A percentile compares a stretch with the other conserved stretches of the same genome.
Evolutionary conservation across 1,140 invertebrate genomes (phyloP).

Genomic region (Venturia canescens): DNA sequence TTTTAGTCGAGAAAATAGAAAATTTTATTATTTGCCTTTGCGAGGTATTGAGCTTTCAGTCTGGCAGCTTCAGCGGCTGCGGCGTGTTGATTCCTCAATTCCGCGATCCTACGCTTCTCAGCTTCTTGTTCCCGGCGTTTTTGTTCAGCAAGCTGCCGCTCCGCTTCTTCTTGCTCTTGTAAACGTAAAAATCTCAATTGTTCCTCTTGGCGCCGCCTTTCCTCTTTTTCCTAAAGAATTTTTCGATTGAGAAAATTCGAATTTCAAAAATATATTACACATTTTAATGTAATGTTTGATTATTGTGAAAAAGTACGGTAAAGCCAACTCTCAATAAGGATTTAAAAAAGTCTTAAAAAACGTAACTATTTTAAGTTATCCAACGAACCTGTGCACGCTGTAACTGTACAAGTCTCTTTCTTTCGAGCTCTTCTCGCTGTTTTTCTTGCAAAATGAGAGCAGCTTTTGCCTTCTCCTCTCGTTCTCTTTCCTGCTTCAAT

Average conservation of each 20-base stretch:
- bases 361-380: not conserved
- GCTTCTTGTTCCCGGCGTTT: slow-evolving; percentile 75
- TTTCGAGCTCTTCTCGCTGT: slow-evolving; percentile 69
- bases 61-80: slow-evolving; percentile 70
- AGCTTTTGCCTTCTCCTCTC: slow-evolving; percentile 71
- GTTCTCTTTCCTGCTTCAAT: slow-evolving; percentile 71
- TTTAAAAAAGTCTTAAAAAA: no score
- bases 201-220: slow-evolving; percentile 73
- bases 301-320: no score
- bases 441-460: slow-evolving; percentile 67
- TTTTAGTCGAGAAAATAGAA: no score
- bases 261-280: no score
- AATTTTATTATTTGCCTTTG: slow-evolving; percentile 48
- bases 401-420: slow-evolving; percentile 63
- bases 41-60: slow-evolving; percentile 61
- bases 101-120: slow-evolving; percentile 68
- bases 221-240: slow-evolving; percentile 74
- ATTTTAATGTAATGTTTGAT: no score
- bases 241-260: no score
- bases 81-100: slow-evolving; percentile 68
- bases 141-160: slow-evolving; percentile 76
- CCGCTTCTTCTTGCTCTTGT: slow-evolving; percentile 78
- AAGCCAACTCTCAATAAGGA: not conserved
- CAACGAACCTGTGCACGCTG: slow-evolving; percentile 64
- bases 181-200: slow-evolving; percentile 68